phyloP scores from a whole-genome alignment of 2,888 invertebrate species.

The Dascillus cervinus region DNA sequence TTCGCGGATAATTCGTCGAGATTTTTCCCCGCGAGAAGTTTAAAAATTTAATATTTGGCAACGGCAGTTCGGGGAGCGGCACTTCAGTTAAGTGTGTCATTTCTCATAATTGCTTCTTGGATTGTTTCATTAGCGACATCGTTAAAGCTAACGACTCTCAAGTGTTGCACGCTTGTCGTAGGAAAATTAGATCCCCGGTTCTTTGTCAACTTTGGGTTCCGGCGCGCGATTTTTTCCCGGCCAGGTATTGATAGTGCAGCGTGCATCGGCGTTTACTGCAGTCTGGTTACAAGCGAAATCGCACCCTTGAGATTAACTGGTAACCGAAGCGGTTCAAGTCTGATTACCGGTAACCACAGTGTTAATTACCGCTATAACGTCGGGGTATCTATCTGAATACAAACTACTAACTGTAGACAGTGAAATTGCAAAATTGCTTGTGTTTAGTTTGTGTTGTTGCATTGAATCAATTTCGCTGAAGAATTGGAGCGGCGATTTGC shows the following conservation, averaged over 20 bases:
- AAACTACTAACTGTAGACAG: no score
- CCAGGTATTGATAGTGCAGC: no score
- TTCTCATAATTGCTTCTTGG: conserved; percentile 43
- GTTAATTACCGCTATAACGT: conserved; percentile 39
- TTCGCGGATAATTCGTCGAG: conserved; percentile 9
- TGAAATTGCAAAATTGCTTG: no score
- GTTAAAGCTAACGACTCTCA: conserved; percentile 43
- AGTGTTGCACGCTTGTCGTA: conserved; percentile 32
- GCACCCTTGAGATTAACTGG: conserved; percentile 15
- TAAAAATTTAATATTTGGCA: neutral
- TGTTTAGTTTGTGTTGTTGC: no score
- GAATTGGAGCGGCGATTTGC: no score
- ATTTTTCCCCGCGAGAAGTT: neutral
- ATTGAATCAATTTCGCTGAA: no score
- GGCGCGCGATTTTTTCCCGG: no score
- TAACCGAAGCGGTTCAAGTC: conserved; percentile 31
- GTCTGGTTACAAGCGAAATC: conserved; percentile 8
- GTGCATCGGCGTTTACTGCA: conserved; percentile 4
- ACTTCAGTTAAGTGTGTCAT: conserved; percentile 40
- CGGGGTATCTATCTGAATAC: conserved; percentile 35
- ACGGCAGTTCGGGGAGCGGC: conserved; percentile 23
- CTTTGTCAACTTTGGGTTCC: conserved; percentile 16
- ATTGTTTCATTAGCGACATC: conserved; percentile 45
- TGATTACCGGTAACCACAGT: conserved; percentile 40
- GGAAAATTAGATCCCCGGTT: conserved; percentile 34